Percentiles rank a stretch among this genome's conserved stretches.
Conservation (phyloP, 2,113 vertebrate genomes). For the Syrmaticus mikado region DNA sequence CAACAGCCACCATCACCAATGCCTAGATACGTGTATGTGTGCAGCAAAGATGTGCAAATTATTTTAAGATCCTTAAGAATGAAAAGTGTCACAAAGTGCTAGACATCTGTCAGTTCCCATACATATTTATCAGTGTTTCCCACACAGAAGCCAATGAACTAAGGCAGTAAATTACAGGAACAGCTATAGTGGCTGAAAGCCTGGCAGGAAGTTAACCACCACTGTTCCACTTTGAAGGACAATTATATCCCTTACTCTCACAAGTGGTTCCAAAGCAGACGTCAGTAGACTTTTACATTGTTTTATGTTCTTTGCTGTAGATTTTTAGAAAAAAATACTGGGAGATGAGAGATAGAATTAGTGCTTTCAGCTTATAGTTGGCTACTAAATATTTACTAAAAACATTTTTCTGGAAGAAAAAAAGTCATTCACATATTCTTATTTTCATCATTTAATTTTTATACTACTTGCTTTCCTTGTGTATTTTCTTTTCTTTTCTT, state of each 20-base stretch:
- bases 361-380: neutral
- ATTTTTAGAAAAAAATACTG: neutral
- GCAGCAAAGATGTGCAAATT: neutral
- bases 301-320: neutral
- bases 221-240: neutral
- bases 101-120: neutral
- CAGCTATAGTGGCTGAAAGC: neutral
- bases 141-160: neutral
- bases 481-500: neutral
- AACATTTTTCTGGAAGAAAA: neutral
- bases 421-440: neutral
- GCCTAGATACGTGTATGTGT: neutral
- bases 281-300: neutral
- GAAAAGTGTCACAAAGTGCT: neutral
- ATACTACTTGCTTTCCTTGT: neutral
- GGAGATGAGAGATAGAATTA: neutral
- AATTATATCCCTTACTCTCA: neutral
- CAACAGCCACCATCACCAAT: neutral
- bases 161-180: neutral
- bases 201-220: neutral
- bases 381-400: neutral
- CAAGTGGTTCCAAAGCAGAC: accelerated
- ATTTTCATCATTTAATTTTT: neutral
- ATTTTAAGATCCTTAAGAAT: neutral
- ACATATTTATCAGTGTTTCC: neutral